A percentile compares a stretch with the other conserved stretches of the same genome.
Conservation (phyloP, 30 jellyfish, hydroid and myxozoan genomes). For the Calvadosia cruxmelitensis region DNA sequence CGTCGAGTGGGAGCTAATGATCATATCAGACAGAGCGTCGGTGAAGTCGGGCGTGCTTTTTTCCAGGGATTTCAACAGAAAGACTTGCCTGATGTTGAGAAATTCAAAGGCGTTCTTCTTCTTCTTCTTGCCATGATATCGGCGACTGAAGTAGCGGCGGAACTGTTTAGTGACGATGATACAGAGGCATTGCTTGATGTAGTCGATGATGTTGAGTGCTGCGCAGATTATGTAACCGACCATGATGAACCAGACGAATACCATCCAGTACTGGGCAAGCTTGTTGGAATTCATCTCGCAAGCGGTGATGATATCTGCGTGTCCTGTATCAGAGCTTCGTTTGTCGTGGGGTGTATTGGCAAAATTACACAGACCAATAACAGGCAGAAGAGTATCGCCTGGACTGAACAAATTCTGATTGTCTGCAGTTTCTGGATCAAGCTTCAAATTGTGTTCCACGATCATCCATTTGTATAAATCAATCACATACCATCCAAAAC, state of each 20-base stretch:
- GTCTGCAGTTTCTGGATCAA: not conserved
- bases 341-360: not conserved
- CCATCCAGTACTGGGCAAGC: not conserved
- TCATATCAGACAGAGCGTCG: too few relatives aligned
- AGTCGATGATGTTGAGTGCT: too few relatives aligned
- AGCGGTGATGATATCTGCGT: not conserved
- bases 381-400: not conserved
- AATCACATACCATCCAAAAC: not conserved
- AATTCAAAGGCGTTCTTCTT: too few relatives aligned
- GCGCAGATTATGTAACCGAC: too few relatives aligned
- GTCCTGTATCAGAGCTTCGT: not conserved
- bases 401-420: not conserved
- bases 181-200: too few relatives aligned
- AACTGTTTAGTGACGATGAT: too few relatives aligned
- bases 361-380: not conserved
- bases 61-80: too few relatives aligned
- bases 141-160: too few relatives aligned
- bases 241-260: not conserved
- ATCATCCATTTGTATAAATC: not conserved
- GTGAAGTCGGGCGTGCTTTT: too few relatives aligned
- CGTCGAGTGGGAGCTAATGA: too few relatives aligned
- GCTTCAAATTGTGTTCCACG: not conserved
- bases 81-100: too few relatives aligned
- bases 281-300: not conserved
- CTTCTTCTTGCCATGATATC: too few relatives aligned